A percentile compares a stretch with the other conserved stretches of the same genome.
phyloP scores from a whole-genome alignment of 2,113 vertebrate species.

The Rhinichthys klamathensis region DNA sequence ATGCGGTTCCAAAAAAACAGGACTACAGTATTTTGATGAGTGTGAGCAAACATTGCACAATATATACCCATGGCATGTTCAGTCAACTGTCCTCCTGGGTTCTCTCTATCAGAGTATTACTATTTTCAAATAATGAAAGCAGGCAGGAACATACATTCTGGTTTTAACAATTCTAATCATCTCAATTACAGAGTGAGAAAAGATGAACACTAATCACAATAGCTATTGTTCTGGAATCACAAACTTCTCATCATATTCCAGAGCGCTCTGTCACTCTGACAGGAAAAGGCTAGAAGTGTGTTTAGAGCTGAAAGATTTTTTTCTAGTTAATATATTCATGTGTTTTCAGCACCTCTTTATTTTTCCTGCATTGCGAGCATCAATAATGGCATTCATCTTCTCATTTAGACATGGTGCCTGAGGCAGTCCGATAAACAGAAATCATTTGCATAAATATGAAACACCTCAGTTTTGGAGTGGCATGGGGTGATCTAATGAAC shows the following conservation, averaged over 20 bases:
- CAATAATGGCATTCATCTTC: constrained; percentile 63
- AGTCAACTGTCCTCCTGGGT: neutral
- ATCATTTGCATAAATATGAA: constrained; percentile 64
- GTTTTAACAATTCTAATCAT: neutral
- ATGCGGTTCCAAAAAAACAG: neutral
- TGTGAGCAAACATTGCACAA: constrained; percentile 19
- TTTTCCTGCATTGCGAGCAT: constrained; percentile 54
- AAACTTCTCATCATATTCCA: constrained; percentile 35
- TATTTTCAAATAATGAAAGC: neutral
- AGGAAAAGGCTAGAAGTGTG: constrained; percentile 43
- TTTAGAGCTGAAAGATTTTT: constrained; percentile 54
- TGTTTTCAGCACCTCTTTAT: constrained; percentile 47
- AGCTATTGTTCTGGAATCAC: neutral
- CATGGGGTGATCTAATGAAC: constrained; percentile 54
- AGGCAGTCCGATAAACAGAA: constrained; percentile 59
- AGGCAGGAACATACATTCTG: neutral
- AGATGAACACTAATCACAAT: neutral
- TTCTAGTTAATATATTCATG: constrained; percentile 55
- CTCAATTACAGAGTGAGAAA: neutral
- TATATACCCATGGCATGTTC: constrained; percentile 7
- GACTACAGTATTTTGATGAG: constrained; percentile 18
- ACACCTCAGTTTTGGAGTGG: constrained; percentile 57
- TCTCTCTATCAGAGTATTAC: neutral
- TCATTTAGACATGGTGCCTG: constrained; percentile 63
- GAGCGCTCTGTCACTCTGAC: constrained; percentile 22